A percentile compares a stretch with the other conserved stretches of the same genome.
These are phyloP conservation scores for Burhinus bistriatus DNA, from an alignment of 2,113 vertebrate species.

Conservation along the genomic window DNA sequence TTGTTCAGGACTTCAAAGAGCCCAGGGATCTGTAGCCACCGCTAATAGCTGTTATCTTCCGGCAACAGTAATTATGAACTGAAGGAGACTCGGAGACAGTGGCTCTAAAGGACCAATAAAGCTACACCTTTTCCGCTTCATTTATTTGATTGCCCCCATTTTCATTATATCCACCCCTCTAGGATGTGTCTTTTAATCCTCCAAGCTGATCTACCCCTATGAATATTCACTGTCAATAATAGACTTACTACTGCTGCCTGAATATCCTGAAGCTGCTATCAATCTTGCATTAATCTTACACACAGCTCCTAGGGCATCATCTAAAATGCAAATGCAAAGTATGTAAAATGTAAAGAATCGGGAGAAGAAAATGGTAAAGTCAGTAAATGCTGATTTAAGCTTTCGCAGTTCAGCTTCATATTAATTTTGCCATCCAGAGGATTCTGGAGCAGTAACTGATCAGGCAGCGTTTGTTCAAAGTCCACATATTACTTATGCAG, in stretches of 20 bases:
- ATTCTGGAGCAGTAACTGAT: background rate
- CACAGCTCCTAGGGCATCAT: background rate
- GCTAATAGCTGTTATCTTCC: background rate
- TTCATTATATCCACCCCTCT: background rate
- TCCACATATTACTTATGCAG: background rate
- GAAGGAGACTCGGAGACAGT: background rate
- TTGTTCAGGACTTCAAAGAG: conserved; percentile 45
- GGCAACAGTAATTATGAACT: background rate
- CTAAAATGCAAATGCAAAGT: background rate
- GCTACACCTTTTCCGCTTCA: background rate
- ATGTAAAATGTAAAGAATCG: background rate
- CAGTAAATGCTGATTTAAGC: background rate
- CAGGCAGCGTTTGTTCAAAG: background rate
- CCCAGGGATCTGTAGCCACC: background rate
- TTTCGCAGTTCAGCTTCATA: background rate
- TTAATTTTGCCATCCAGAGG: background rate
- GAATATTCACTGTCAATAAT: conserved; percentile 37
- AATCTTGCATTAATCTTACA: background rate
- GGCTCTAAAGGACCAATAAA: background rate
- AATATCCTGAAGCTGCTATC: conserved; percentile 15
- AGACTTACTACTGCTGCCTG: background rate
- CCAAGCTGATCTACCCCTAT: background rate
- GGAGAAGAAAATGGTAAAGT: background rate
- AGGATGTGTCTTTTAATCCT: conserved; percentile 18
- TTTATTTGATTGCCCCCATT: background rate